Conservation (phyloP, 2,797 vertebrate species). For the Chrosomus eos region DNA sequence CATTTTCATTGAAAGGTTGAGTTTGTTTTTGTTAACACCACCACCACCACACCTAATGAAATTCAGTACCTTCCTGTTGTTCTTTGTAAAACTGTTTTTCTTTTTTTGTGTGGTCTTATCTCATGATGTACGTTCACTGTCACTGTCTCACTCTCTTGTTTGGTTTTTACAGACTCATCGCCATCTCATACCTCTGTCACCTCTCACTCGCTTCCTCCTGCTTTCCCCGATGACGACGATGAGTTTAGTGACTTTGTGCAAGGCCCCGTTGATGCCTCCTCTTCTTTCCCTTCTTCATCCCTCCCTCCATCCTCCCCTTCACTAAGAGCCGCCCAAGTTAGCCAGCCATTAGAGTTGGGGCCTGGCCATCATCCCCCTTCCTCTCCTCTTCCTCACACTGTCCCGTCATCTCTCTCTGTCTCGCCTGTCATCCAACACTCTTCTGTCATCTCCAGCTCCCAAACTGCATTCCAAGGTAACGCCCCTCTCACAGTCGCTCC, state of each 20-base stretch:
- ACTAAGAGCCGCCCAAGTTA: conserved; percentile 50
- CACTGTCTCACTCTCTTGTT: conserved; percentile 77
- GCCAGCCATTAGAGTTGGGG: conserved; percentile 44
- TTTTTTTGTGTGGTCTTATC: conserved; percentile 42
- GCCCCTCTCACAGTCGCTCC: conserved; percentile 48
- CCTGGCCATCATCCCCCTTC: conserved; percentile 53
- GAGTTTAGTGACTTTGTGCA: conserved; percentile 99
- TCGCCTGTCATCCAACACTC: conserved; percentile 80
- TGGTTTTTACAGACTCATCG: conserved; percentile 95
- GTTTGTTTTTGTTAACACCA: conserved; percentile 3
- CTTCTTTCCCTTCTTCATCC: conserved; percentile 70
- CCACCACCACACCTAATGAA: background rate
- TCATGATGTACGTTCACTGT: conserved; percentile 57
- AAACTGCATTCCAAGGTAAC: conserved; percentile 86
- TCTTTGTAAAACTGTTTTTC: conserved; percentile 25
- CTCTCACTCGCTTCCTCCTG: conserved; percentile 84
- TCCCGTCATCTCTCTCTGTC: conserved; percentile 83
- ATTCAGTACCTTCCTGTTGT: background rate
- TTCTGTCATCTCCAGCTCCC: conserved; percentile 86
- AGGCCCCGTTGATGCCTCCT: conserved; percentile 81
- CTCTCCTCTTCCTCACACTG: conserved; percentile 74
- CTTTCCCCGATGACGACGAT: conserved; percentile 87
- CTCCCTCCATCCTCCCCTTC: conserved; percentile 61
- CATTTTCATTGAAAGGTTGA: conserved; percentile 9
- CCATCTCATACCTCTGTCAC: conserved; percentile 90